Base-by-base conservation (phyloP, 2,113 vertebrate genomes). In the Neogobius melanostomus region DNA sequence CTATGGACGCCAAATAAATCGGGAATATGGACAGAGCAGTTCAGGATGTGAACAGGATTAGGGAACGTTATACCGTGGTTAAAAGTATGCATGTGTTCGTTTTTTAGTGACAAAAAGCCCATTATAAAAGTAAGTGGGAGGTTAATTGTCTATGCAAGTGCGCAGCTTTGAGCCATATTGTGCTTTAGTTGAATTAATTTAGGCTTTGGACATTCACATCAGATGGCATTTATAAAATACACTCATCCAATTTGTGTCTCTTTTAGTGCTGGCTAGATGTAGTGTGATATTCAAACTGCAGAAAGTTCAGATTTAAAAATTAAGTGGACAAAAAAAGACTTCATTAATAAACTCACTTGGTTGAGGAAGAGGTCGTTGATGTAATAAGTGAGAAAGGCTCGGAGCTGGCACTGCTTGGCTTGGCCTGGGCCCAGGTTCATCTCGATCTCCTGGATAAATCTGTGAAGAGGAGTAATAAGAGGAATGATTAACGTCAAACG, bases 361-460 rank as follows among this genome's bases (percentile, higher is more conserved):
- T 85, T 95, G 74, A 99, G 95, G 88, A 99, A 99, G 86, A 98
- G 95, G 85, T 94, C 96, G 65, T 98, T 98, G 93, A 99, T 98
- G 91, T 99, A 99, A 83, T 95, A 77, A 8, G 97, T 98, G 85
- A 99, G 96, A 89, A 99, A 99, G 61, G 96, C 95, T 1, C 95
- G 86, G 16, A 99, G 94, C 0, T 98, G 95, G 73, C 98, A 98
- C 90, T 99, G 97, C 77, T 98, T 98, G 78, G 89, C 87, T n/a
- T 95, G 95, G 46, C 94, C 92, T 11, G 95, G 91, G 11, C 95
- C 96, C 92, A 98, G 92, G 82, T 93, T 96, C 0, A 91, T 84
- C 84, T 99, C 98, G 6, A 98, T 94, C 91, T 98, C 98, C 77
- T 98, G 96, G 87, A 99, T 98, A 53, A 99, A 99, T 73, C 98